These are phyloP conservation scores for Steinernema feltiae DNA, from an alignment of 1,140 invertebrate genomes.

Conservation along the genomic window DNA sequence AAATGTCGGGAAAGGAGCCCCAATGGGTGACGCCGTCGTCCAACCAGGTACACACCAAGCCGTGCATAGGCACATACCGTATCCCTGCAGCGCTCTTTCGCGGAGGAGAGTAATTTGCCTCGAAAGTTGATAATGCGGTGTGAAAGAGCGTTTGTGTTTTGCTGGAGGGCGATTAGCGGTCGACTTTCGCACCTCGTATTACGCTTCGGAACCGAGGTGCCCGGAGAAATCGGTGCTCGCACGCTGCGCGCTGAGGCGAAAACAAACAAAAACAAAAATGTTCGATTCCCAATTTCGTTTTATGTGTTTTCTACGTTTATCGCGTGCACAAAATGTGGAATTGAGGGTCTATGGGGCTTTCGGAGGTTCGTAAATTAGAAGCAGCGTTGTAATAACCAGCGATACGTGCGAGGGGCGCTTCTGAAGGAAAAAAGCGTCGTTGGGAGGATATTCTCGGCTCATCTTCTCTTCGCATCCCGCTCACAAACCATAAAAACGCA, in stretches of 20 bases:
- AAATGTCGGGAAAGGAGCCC: conserved; percentile 49
- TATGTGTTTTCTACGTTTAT: too few species aligned
- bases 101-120: too few species aligned
- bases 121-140: too few species aligned
- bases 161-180: too few species aligned
- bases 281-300: background rate
- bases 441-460: background rate
- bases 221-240: too few species aligned
- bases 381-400: background rate
- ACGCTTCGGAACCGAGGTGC: too few species aligned
- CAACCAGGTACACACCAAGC: conserved; percentile 45
- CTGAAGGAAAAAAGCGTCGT: background rate
- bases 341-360: background rate
- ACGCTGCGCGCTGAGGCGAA: too few species aligned
- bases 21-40: conserved; percentile 55
- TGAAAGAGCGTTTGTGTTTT: too few species aligned
- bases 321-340: too few species aligned
- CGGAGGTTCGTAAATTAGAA: background rate
- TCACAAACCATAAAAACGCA: background rate
- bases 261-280: background rate
- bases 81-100: too few species aligned
- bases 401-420: background rate
- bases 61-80: conserved; percentile 9
- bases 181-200: too few species aligned
- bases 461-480: background rate